Conservation (phyloP, 2,113 vertebrate species). For the Choloepus hoffmanni region DNA sequence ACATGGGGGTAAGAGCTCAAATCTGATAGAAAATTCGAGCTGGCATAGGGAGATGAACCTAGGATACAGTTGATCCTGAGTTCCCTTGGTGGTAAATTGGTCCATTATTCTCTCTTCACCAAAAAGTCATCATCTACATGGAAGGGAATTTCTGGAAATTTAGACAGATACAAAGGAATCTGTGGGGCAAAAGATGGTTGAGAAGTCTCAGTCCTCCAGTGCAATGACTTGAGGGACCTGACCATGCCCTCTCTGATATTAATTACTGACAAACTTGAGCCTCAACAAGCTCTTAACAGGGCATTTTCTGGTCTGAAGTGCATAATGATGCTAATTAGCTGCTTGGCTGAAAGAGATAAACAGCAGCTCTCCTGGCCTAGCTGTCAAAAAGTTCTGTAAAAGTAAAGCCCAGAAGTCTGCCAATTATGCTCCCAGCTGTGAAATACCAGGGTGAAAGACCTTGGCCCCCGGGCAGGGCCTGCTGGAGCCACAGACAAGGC, state of each 20-base stretch:
- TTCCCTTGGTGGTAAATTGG: neutral
- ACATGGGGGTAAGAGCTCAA: neutral
- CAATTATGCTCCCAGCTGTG: conserved; percentile 38
- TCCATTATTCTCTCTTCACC: neutral
- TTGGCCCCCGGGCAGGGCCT: neutral
- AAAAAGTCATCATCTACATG: neutral
- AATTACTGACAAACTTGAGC: conserved; percentile 41
- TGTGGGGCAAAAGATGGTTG: neutral
- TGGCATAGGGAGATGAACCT: neutral
- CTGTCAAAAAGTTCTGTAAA: neutral
- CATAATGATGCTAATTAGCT: conserved; percentile 50
- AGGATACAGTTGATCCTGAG: neutral
- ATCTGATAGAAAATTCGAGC: neutral
- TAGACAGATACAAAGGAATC: neutral
- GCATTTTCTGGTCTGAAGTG: conserved; percentile 12
- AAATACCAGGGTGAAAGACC: conserved; percentile 23
- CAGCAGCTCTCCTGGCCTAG: neutral
- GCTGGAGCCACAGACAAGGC: neutral
- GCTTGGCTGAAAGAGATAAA: neutral
- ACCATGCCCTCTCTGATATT: neutral
- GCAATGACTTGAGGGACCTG: neutral
- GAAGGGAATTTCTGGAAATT: neutral
- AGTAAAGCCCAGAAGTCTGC: neutral
- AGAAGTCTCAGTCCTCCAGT: neutral
- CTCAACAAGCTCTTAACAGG: neutral